A percentile compares a stretch with the other conserved stretches of the same genome.
Conservation (phyloP, 2,797 vertebrate species). For the Huso huso region DNA sequence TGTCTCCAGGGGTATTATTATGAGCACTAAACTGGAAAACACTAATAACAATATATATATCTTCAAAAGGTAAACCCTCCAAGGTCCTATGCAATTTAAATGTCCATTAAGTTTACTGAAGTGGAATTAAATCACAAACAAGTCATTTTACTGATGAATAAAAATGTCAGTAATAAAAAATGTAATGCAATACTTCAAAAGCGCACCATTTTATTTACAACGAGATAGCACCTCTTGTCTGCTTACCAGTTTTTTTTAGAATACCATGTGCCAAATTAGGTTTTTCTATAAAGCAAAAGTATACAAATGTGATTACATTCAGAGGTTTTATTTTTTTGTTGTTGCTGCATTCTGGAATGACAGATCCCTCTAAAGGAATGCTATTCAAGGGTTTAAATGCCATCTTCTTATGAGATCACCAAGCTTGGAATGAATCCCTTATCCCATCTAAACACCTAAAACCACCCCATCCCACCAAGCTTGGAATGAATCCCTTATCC, state of each 20-base stretch:
- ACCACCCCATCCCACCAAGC: too few species aligned
- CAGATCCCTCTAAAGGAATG: too few species aligned
- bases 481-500: too few species aligned
- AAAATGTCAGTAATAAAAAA: not conserved
- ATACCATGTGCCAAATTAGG: not conserved
- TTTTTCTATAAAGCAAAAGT: not conserved
- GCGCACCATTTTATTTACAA: not conserved
- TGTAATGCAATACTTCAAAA: not conserved
- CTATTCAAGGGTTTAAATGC: too few species aligned
- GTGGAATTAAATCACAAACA: not conserved
- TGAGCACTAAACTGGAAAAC: not conserved
- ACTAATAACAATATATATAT: not conserved
- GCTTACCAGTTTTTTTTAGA: not conserved
- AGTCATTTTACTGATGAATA: slow-evolving; percentile 3
- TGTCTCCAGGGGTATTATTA: too few species aligned
- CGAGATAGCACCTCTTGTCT: not conserved
- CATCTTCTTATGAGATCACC: too few species aligned
- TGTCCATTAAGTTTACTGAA: slow-evolving; percentile 1
- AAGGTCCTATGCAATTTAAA: not conserved
- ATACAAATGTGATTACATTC: too few species aligned
- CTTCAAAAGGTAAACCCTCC: not conserved
- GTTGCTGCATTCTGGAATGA: too few species aligned
- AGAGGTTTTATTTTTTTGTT: too few species aligned
- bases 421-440: too few species aligned
- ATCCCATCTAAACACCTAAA: too few species aligned